These are phyloP conservation scores for Halesus radiatus DNA, from an alignment of 1,140 invertebrate species.

Conservation along the genomic window DNA sequence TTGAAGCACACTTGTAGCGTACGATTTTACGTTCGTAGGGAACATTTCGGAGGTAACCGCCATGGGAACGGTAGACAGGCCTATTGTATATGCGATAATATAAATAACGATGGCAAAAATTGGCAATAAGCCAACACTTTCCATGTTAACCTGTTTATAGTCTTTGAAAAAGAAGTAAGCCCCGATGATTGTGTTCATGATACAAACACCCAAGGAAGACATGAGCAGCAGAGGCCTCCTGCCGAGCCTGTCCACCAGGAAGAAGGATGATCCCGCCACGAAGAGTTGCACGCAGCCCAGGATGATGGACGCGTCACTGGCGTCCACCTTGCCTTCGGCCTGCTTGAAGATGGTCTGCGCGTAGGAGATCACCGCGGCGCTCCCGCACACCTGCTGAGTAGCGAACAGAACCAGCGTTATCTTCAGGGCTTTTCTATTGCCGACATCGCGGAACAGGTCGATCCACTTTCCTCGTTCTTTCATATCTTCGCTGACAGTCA, in stretches of 20 bases:
- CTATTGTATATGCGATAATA: slow-evolving; percentile 79
- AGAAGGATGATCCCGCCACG: slow-evolving; percentile 73
- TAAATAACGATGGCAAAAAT: slow-evolving; percentile 78
- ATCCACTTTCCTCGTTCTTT: slow-evolving; percentile 69
- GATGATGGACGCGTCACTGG: slow-evolving; percentile 74
- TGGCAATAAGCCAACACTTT: slow-evolving; percentile 72
- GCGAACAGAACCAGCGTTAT: slow-evolving; percentile 75
- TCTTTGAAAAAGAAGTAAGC: slow-evolving; percentile 72
- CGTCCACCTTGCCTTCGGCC: slow-evolving; percentile 66
- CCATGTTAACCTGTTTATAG: slow-evolving; percentile 59
- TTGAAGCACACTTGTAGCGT: slow-evolving; percentile 79
- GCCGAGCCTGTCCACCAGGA: slow-evolving; percentile 80
- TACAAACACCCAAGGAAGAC: slow-evolving; percentile 71
- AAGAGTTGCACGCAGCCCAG: slow-evolving; percentile 78
- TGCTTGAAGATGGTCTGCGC: slow-evolving; percentile 79
- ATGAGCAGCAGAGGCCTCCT: slow-evolving; percentile 77
- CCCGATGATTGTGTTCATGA: slow-evolving; percentile 71
- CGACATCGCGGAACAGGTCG: slow-evolving; percentile 74
- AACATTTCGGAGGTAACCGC: slow-evolving; percentile 83
- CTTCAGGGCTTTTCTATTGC: slow-evolving; percentile 76
- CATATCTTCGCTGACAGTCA: slow-evolving; percentile 72
- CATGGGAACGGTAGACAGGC: slow-evolving; percentile 80
- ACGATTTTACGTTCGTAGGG: slow-evolving; percentile 77
- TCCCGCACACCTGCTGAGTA: slow-evolving; percentile 83
- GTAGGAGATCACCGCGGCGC: slow-evolving; percentile 82